A percentile compares a stretch with the other conserved stretches of the same genome.
These are phyloP conservation scores for Sipha flava DNA, from an alignment of 1,140 invertebrate genomes.

Conservation along the genomic window DNA sequence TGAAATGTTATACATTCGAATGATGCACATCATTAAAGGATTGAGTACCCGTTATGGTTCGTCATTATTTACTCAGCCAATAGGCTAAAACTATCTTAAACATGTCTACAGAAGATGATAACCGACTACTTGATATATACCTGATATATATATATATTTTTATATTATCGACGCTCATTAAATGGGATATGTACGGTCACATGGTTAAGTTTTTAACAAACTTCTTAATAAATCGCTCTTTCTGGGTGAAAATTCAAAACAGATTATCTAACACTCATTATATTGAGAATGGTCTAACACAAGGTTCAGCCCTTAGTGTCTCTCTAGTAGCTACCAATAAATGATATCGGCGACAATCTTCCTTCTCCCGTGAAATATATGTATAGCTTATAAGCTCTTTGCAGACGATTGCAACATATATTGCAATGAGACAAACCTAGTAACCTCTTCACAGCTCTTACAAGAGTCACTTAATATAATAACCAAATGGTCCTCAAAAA, in stretches of 20 bases:
- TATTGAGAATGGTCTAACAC: neutral
- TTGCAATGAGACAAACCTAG: neutral
- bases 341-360: neutral
- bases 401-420: neutral
- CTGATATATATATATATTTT: no score
- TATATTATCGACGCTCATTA: neutral
- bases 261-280: neutral
- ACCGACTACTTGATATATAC: no score
- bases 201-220: neutral
- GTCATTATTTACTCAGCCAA: no score
- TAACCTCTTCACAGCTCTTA: neutral
- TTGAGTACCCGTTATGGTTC: no score
- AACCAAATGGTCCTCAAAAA: neutral
- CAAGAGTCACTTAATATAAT: neutral
- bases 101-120: no score
- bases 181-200: neutral
- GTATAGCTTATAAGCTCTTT: no score
- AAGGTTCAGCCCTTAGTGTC: neutral
- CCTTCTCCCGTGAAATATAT: neutral
- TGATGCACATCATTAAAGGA: no score
- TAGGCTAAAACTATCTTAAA: no score
- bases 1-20: no score
- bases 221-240: no score
- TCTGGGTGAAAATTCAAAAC: neutral
- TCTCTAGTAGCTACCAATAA: neutral